A percentile compares a stretch with the other conserved stretches of the same genome.
Evolutionary conservation across 2,797 vertebrate species (phyloP).

Genomic region (Acrossocheilus wenchowensis): DNA sequence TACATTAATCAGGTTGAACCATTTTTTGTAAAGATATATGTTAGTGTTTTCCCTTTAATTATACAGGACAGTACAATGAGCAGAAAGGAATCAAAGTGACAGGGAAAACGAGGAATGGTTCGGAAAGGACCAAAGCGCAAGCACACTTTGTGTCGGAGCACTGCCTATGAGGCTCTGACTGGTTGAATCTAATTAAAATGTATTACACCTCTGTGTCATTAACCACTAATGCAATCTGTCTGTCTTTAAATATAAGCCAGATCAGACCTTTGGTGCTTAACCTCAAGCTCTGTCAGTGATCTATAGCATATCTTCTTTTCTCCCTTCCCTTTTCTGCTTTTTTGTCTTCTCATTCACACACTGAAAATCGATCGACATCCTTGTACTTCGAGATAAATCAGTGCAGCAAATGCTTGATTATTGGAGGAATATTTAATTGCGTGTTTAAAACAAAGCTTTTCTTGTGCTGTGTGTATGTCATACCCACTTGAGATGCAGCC

Average conservation of each 20-base stretch:
- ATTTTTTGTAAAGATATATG: background rate
- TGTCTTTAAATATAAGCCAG: constrained; percentile 54
- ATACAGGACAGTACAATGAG: background rate
- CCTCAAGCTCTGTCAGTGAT: constrained; percentile 36
- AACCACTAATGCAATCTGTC: constrained; percentile 17
- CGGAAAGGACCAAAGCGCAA: background rate
- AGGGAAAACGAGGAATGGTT: background rate
- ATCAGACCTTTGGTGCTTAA: constrained; percentile 33
- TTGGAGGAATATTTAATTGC: background rate
- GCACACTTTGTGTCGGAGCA: background rate
- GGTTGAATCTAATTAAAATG: constrained; percentile 8
- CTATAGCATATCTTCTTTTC: background rate
- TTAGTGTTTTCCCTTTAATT: background rate
- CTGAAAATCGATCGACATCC: background rate
- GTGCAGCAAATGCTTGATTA: background rate
- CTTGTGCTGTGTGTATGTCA: constrained; percentile 5
- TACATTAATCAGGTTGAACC: background rate
- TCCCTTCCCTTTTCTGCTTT: constrained; percentile 7
- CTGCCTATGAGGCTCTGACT: background rate
- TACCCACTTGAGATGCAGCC: constrained; percentile 5
- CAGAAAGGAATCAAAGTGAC: background rate
- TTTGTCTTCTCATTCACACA: constrained; percentile 2
- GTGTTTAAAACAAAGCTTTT: constrained; percentile 38
- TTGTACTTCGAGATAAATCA: constrained; percentile 18
- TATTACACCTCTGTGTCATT: constrained; percentile 11